Conservation (phyloP, 2,113 vertebrate species). For the Clarias gariepinus region DNA sequence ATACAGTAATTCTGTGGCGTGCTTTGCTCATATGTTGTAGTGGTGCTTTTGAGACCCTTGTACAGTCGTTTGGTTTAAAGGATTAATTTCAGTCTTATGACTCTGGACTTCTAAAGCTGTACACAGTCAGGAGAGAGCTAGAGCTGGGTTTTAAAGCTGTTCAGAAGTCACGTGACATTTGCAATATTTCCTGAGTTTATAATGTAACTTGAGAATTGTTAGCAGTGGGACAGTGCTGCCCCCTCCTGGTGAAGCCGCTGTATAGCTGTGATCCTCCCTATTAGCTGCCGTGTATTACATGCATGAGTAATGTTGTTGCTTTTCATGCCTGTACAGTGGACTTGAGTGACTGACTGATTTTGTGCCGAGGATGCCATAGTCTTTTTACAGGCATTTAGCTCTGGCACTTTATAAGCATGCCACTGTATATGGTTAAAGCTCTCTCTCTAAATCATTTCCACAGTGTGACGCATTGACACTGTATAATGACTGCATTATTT, state of each 20-base stretch:
- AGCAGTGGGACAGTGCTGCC: slow-evolving; percentile 56
- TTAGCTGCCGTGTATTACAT: not conserved
- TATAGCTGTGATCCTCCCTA: not conserved
- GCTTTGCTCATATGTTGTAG: not conserved
- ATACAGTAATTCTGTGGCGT: not conserved
- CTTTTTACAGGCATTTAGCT: not conserved
- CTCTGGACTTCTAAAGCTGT: not conserved
- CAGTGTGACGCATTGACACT: not conserved
- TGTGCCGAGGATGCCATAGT: not conserved
- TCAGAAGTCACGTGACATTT: too few relatives aligned
- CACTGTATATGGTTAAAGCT: not conserved
- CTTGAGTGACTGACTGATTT: not conserved
- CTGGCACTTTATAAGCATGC: not conserved
- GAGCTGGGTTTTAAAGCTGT: not conserved
- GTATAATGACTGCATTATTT: not conserved
- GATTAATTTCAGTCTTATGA: not conserved
- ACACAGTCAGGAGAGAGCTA: not conserved
- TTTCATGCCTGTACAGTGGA: not conserved
- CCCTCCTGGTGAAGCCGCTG: slow-evolving; percentile 55
- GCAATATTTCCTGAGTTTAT: slow-evolving; percentile 50
- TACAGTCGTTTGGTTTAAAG: not conserved
- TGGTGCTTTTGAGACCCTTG: not conserved
- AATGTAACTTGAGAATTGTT: slow-evolving; percentile 43
- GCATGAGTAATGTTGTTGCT: not conserved
- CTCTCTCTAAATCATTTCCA: not conserved